These are phyloP conservation scores for Caenorhabditis afra DNA, from an alignment of 2,888 invertebrate genomes.

Conservation along the genomic window DNA sequence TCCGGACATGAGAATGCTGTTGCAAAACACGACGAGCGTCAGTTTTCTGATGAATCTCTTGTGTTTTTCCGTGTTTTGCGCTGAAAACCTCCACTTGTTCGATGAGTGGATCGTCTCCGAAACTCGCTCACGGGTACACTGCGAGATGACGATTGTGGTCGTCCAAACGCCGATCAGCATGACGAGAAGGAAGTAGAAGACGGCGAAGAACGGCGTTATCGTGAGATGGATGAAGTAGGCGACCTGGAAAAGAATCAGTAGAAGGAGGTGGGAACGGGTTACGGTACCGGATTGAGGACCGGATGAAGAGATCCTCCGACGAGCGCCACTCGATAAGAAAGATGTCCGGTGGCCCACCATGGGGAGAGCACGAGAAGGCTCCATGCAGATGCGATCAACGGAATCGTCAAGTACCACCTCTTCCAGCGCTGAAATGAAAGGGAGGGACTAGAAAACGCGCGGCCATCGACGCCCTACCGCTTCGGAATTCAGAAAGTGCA, in stretches of 20 bases:
- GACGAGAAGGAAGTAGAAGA: conserved; percentile 43
- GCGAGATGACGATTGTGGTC: conserved; percentile 12
- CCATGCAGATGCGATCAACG: conserved; percentile 12
- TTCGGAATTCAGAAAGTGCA: conserved; percentile 29
- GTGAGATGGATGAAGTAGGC: conserved; percentile 5
- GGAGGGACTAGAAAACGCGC: too few relatives aligned
- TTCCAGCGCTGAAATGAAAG: conserved; percentile 43
- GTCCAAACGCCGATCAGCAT: conserved; percentile 40
- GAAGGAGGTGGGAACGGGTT: too few relatives aligned
- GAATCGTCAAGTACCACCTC: conserved; percentile 17
- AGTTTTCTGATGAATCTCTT: conserved; percentile 23
- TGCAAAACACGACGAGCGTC: conserved; percentile 32
- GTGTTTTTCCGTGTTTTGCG: background rate
- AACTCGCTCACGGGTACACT: too few relatives aligned
- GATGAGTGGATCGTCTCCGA: too few relatives aligned
- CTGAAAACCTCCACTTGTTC: background rate
- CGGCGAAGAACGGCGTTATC: conserved; percentile 28
- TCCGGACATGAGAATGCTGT: conserved; percentile 48
- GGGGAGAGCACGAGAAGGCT: conserved; percentile 16
- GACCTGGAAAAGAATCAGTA: conserved; percentile 6
- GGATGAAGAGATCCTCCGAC: background rate
- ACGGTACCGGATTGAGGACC: conserved; percentile 15
- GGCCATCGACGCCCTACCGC: background rate
- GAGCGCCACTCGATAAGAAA: background rate
- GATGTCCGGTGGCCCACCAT: conserved; percentile 21